Evolutionary conservation across 2,888 invertebrate genomes (phyloP).

Genomic region (Eustalomyia histrio): DNA sequence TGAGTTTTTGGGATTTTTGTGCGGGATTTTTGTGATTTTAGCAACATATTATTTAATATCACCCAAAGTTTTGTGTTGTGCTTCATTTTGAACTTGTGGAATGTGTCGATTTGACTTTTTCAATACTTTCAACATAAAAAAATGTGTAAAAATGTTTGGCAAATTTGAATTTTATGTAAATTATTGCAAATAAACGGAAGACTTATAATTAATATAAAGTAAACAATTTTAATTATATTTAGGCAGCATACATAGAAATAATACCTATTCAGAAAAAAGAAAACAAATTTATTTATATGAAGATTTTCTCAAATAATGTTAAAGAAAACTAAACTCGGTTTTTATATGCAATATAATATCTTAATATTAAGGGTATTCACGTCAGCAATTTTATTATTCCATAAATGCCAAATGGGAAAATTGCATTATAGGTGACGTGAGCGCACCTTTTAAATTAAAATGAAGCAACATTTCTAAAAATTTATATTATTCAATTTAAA

Average conservation of each 20-base stretch:
- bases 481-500: no score
- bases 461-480: no score
- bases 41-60: conserved; percentile 23
- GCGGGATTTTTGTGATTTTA: not conserved
- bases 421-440: no score
- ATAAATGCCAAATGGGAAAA: no score
- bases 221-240: not conserved
- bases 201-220: conserved; percentile 25
- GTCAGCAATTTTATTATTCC: no score
- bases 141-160: conserved; percentile 15
- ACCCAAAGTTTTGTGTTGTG: conserved; percentile 40
- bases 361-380: no score
- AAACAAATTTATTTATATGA: no score
- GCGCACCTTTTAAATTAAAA: no score
- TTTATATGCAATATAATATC: no score
- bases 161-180: conserved; percentile 34
- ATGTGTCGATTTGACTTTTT: conserved; percentile 32
- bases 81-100: conserved; percentile 59
- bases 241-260: not conserved
- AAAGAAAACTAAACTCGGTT: no score
- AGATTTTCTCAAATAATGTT: no score
- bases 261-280: no score
- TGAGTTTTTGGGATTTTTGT: not conserved
- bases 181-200: conserved; percentile 53
- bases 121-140: conserved; percentile 12